Percentiles rank a stretch among this genome's conserved stretches.
Conservation (phyloP, 2,797 vertebrate species). For the Pyrocephalus nanus region DNA sequence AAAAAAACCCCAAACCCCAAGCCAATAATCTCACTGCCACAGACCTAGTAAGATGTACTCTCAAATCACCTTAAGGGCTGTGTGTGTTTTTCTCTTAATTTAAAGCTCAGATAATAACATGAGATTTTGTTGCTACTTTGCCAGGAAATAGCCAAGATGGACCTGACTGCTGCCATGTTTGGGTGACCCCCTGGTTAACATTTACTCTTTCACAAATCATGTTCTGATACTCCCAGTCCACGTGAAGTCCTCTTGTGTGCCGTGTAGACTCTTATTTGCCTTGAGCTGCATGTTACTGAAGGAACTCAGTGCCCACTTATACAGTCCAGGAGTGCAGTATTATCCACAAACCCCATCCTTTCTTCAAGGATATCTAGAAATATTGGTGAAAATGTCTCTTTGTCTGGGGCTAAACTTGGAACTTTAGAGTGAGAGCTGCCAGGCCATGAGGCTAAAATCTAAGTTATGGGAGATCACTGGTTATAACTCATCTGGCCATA, state of each 20-base stretch:
- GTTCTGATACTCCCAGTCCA: not conserved
- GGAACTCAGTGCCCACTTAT: fast-evolving
- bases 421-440: not conserved
- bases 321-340: not conserved
- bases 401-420: not conserved
- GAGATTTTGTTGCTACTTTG: not conserved
- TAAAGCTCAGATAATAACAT: not conserved
- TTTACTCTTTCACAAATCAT: not conserved
- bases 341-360: not conserved
- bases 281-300: not conserved
- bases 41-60: not conserved
- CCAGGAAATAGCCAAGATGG: not conserved
- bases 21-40: not conserved
- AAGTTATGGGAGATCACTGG: not conserved
- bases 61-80: not conserved
- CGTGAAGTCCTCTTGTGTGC: not conserved
- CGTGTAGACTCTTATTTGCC: not conserved
- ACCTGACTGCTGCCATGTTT: not conserved
- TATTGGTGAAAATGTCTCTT: not conserved
- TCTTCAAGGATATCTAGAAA: not conserved
- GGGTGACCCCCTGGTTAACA: not conserved
- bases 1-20: too few species aligned
- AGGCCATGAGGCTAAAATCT: not conserved
- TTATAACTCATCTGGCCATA: not conserved
- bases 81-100: not conserved